Base-by-base conservation (phyloP, 2,797 vertebrate genomes). In the Diceros bicornis region DNA sequence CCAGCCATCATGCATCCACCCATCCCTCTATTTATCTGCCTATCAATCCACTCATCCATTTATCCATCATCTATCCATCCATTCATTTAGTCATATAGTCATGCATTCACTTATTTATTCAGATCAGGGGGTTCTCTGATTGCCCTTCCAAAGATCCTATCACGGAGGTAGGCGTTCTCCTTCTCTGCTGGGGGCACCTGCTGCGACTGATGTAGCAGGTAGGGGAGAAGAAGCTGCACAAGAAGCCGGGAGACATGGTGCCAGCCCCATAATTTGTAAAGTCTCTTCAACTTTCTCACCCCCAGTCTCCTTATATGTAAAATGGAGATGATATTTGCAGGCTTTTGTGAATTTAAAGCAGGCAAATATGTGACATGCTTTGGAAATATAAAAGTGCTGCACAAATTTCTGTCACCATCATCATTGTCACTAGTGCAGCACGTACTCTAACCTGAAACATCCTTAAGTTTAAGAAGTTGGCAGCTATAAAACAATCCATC, bases 31-130 rank as follows among this genome's bases (percentile, higher is more conserved):
- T 89, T 86, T 55, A 86, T 75, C 94, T 68, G 50, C 34, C 86
- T 41, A 41, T 95, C 88, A 78, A n/a, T 62, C 55, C 37, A 87
- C 88, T 82, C 32, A 3, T 47, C 34, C 64, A 61, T 82, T 74
- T 72, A 95, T 41, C 52, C 71, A 57, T 77, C 78, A 85, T 18
- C 52, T 68, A 47, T 21, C 32, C 74, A 61, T 37, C 52, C 47
- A 84, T 64, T 64, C 50, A 88, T 52, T 55, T 75, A 84, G 44
- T 92, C 89, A 75, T 84, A 85, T 78, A 25, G 62, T 86, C 77
- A 64, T 72, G 77, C 11, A 82, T 94, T 74, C 64, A 83, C 68
- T 86, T 94, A 96, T 87, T 95, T 81, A 88, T 77, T 92, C 87
- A 97, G 74, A 66, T 86, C 72, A 50, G 1, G 21, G 16, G 23